phyloP scores from a whole-genome alignment of 2,888 invertebrate genomes.

The Andrena bicolor region DNA sequence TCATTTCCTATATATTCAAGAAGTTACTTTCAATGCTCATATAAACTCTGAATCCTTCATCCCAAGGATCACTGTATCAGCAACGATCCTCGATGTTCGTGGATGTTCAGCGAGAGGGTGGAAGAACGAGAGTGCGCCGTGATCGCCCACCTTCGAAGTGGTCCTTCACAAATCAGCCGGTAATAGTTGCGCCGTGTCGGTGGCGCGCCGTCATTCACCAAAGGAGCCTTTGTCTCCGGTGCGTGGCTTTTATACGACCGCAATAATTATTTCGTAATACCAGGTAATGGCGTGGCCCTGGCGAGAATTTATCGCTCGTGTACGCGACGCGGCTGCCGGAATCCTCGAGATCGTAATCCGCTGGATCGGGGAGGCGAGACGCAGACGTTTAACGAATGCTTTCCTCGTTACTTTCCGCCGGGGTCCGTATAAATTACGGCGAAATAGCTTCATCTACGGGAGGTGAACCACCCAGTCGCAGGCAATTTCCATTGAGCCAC shows the following conservation, averaged over 20 bases:
- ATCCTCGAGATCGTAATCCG: constrained; percentile 67
- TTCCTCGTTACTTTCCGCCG: constrained; percentile 67
- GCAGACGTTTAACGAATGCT: constrained; percentile 60
- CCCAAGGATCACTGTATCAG: constrained; percentile 22
- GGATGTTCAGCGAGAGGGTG: neutral
- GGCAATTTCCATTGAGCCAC: constrained; percentile 40
- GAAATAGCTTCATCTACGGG: constrained; percentile 65
- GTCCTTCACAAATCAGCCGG: constrained; percentile 59
- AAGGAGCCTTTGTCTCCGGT: constrained; percentile 58
- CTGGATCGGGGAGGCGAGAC: constrained; percentile 45
- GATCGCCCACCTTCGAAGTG: constrained; percentile 50
- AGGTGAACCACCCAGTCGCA: constrained; percentile 37
- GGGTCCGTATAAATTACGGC: constrained; percentile 64
- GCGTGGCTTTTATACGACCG: constrained; percentile 57
- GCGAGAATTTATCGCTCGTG: constrained; percentile 66
- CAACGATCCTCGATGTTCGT: neutral
- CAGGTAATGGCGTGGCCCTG: constrained; percentile 48
- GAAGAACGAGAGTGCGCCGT: constrained; percentile 17
- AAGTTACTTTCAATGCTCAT: neutral
- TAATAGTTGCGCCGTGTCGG: constrained; percentile 46
- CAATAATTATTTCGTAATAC: constrained; percentile 70
- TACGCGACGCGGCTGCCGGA: constrained; percentile 59
- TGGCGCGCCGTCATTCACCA: constrained; percentile 14
- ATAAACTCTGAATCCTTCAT: neutral
- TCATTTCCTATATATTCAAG: too few species aligned